Conservation (phyloP, 2,113 vertebrate genomes). For the Toxotes chatareus region DNA sequence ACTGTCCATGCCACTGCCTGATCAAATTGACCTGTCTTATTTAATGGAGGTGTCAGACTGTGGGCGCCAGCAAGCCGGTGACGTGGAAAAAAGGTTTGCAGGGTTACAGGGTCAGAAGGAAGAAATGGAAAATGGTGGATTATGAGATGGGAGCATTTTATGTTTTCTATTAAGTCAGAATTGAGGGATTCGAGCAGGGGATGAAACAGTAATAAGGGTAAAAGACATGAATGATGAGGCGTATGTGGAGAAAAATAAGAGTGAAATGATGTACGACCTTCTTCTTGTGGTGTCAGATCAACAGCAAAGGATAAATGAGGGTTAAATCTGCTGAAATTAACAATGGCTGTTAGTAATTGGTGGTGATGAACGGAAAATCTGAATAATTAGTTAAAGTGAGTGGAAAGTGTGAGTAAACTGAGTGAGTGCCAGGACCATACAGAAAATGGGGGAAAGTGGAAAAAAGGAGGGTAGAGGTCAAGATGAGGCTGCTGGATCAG, state of each 20-base stretch:
- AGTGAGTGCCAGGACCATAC: not conserved
- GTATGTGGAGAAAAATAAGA: not conserved
- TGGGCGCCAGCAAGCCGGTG: conserved; percentile 24
- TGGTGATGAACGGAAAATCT: conserved; percentile 21
- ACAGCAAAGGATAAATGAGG: conserved; percentile 2
- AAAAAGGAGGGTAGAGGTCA: not conserved
- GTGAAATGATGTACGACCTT: conserved; percentile 12
- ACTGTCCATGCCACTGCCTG: conserved; percentile 47
- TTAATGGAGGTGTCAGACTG: conserved; percentile 69
- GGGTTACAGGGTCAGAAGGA: conserved; percentile 37
- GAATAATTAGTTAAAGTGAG: conserved; percentile 25
- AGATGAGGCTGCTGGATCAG: conserved; percentile 31
- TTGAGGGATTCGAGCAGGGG: conserved; percentile 2
- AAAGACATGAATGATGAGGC: conserved; percentile 6
- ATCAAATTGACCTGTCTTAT: conserved; percentile 72
- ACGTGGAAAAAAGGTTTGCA: conserved; percentile 33
- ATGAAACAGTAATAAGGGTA: conserved; percentile 33
- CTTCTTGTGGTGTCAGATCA: not conserved
- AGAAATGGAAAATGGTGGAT: conserved; percentile 40
- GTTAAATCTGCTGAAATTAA: conserved; percentile 12
- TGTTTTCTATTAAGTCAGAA: conserved; percentile 44
- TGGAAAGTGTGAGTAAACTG: conserved; percentile 44
- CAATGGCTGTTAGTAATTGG: conserved; percentile 15
- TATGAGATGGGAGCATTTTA: conserved; percentile 56
- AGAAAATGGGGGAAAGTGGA: not conserved